Evolutionary conservation across 1,140 invertebrate genomes (phyloP), one percentile per base, ranked within the genome.

Genomic region (Spodoptera litura): DNA sequence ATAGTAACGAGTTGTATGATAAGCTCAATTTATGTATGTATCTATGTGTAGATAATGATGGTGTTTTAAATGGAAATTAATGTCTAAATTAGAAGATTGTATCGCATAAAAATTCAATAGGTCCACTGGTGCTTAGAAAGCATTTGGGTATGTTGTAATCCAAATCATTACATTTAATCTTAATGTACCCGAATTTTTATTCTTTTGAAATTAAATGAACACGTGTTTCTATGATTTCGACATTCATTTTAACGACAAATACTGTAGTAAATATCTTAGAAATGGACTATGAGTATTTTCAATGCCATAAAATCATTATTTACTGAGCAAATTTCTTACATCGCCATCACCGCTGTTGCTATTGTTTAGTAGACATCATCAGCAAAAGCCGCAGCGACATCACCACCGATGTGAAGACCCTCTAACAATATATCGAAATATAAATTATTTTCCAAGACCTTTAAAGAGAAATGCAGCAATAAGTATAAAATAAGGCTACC

Each of bases 381-480:
- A 10, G 8, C 12, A 13, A 38, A 2, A 56, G 10, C 4, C 27
- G 68, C 68, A 56, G 52, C 68, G n/a, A 15, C 64, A 56, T 38
- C 15, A 11, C 12, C 55, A 62, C 58, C 25, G 35, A 59, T 75
- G 56, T 75, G 49, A 35, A 51, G 27, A 52, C 56, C 44, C 58
- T 62, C 15, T 75, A 61, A 75, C 12, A 27, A 44, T 35, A 75
- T 75, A 75, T 75, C 38, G 52, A 76, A 76, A 75, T 71, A 83
- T 79, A 78, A 81, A 79, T 78, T 80, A 79, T 82, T 71, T 79
- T 61, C 62, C 56, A 72, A 84, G 85, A 85, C 82, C 81, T 84
- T 85, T 83, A 82, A 76, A 81, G 86, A 84, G 85, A 85, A 85
- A 84, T 81, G 76, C 70, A 81, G 78, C 80, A 86, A 87, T 85